These are phyloP conservation scores for Lordiphosa andalusiaca DNA, from an alignment of 2,888 invertebrate genomes.

Conservation along the genomic window DNA sequence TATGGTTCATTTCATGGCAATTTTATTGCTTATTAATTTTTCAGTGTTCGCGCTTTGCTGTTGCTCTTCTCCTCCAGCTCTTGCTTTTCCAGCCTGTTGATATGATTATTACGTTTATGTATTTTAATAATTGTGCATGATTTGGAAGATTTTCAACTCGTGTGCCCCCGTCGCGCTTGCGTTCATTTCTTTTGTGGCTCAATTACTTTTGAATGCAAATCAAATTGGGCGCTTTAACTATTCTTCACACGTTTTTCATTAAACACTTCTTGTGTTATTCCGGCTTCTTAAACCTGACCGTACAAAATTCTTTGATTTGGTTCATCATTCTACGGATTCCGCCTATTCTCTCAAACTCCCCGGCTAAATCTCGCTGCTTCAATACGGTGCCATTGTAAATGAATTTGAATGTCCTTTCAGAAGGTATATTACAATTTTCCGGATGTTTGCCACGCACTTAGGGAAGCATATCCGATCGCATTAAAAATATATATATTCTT, in stretches of 20 bases:
- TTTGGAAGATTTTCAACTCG: conserved; percentile 60
- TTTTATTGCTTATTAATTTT: conserved; percentile 80
- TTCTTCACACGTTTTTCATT: conserved; percentile 77
- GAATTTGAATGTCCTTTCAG: conserved; percentile 51
- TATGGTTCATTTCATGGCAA: conserved; percentile 80
- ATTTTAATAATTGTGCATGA: conserved; percentile 78
- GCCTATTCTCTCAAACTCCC: conserved; percentile 13
- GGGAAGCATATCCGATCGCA: too few species aligned
- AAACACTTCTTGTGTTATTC: conserved; percentile 41
- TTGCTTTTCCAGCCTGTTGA: conserved; percentile 65
- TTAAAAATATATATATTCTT: too few species aligned
- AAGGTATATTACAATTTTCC: too few species aligned
- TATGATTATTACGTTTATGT: conserved; percentile 79
- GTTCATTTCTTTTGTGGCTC: conserved; percentile 70
- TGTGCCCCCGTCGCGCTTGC: conserved; percentile 65
- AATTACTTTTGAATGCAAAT: conserved; percentile 77
- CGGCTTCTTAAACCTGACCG: conserved; percentile 16
- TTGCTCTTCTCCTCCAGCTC: conserved; percentile 20
- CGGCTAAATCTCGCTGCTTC: conserved; percentile 18
- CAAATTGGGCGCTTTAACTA: conserved; percentile 73
- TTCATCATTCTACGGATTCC: conserved; percentile 50
- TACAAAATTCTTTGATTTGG: conserved; percentile 35
- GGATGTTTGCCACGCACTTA: too few species aligned
- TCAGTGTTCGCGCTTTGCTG: conserved; percentile 67
- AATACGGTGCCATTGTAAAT: conserved; percentile 30